A percentile compares a stretch with the other conserved stretches of the same genome.
phyloP scores from a whole-genome alignment of 2,113 vertebrate genomes.

The Malaclemys terrapin region DNA sequence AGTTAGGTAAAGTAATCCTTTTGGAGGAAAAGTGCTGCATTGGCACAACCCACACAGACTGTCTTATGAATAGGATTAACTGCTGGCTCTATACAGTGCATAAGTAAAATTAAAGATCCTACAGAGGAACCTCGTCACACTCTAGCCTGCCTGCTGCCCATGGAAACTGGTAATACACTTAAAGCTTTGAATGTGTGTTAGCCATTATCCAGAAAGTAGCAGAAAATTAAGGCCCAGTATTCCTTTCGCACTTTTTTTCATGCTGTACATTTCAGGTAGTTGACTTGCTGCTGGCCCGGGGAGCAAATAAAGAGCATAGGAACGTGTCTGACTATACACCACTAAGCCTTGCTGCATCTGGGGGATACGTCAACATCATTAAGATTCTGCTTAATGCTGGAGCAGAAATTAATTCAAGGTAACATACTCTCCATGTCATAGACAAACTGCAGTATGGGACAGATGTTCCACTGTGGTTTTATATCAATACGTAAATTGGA shows the following conservation, averaged over 20 bases:
- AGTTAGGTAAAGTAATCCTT: neutral
- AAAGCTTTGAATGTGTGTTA: neutral
- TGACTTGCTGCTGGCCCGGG: slow-evolving; percentile 94
- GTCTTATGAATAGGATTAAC: neutral
- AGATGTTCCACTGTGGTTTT: accelerated
- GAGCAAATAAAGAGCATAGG: slow-evolving; percentile 98
- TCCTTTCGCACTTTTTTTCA: neutral
- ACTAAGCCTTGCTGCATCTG: slow-evolving; percentile 96
- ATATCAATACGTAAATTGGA: neutral
- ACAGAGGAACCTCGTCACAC: neutral
- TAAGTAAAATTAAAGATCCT: neutral
- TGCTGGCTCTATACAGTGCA: neutral
- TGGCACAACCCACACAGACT: neutral
- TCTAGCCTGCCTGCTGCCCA: neutral
- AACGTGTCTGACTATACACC: slow-evolving; percentile 99
- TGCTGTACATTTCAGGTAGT: slow-evolving; percentile 87
- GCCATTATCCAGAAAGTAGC: too few species aligned
- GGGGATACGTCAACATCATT: slow-evolving; percentile 99
- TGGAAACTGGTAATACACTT: neutral
- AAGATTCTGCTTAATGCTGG: slow-evolving; percentile 98
- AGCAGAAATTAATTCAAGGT: slow-evolving; percentile 99
- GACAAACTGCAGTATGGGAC: neutral
- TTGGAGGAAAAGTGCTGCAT: neutral
- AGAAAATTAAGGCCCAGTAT: neutral
- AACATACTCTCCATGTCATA: neutral